Base-by-base conservation (phyloP, 2,113 vertebrate genomes). In the Ciconia maguari region DNA sequence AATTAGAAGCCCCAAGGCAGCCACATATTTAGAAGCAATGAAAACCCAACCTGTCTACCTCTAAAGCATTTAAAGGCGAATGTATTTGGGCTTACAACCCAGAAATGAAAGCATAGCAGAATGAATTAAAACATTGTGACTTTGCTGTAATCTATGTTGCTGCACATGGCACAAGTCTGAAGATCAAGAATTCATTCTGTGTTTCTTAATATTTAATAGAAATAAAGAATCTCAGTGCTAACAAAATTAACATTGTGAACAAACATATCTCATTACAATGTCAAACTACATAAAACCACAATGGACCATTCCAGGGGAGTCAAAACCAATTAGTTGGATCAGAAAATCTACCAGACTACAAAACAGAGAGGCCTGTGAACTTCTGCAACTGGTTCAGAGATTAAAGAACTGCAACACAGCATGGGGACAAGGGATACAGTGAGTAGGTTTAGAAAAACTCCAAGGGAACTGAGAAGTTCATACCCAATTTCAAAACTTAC, bases 1-100 rank as follows among this genome's bases (percentile, higher is more conserved):
- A 98, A 97, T 97, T 97, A 96, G 95, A 97, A 97, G 58, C 83
- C 97, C 94, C 87, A 88, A 97, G 98, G 96, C 98, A 85, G 82
- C 78, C 77, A 87, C 83, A 54, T 98, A 95, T 94, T 97, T 96
- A 89, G 94, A 97, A 96, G 96, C 94, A 97, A 97, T 96, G 95
- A 98, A 97, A 98, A 78, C 60, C 69, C 97, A 97, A 97, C 97
- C 85, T 97, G 89, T 96, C 96, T 97, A 96, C 95, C 68, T 97
- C 75, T 87, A 94, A 96, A 95, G 83, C 91, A 55, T 96, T 97
- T 87, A 88, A 96, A 97, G 78, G 93, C 82, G 96, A 97, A 95
- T 71, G 95, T 92, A 84, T 96, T 71, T 71, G 89, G 85, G 69
- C 66, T 90, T 89, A 75, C 44, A 68, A 87, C 57, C 61, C 68